These are phyloP conservation scores for Planococcus citri DNA, from an alignment of 1,140 invertebrate genomes.

Conservation along the genomic window DNA sequence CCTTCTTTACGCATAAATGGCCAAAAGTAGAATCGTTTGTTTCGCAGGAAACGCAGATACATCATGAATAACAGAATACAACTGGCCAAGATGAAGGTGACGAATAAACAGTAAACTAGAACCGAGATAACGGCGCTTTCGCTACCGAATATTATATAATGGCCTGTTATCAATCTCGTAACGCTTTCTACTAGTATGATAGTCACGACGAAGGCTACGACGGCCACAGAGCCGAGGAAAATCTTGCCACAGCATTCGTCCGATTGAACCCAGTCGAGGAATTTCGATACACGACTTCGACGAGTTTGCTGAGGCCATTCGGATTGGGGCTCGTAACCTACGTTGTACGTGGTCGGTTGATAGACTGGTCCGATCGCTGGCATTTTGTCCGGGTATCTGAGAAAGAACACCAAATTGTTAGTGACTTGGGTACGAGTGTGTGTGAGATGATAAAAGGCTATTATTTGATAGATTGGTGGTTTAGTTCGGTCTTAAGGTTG, in stretches of 20 bases:
- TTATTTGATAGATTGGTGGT: too few relatives aligned
- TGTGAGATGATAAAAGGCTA: too few relatives aligned
- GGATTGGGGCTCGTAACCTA: constrained; percentile 23
- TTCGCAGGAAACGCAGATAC: background rate
- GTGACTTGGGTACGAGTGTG: too few relatives aligned
- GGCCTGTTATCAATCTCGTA: background rate
- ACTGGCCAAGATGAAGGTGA: background rate
- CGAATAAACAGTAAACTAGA: background rate
- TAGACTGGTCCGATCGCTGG: constrained; percentile 23
- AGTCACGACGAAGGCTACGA: constrained; percentile 11
- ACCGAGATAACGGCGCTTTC: constrained; percentile 4
- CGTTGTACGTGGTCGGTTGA: constrained; percentile 23
- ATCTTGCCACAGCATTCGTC: constrained; percentile 9
- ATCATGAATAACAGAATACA: background rate
- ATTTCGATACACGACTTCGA: background rate
- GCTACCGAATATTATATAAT: constrained; percentile 15
- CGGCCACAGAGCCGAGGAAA: constrained; percentile 20
- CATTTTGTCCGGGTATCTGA: constrained; percentile 13
- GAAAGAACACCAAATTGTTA: background rate
- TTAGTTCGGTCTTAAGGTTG: too few relatives aligned
- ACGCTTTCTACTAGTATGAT: constrained; percentile 16
- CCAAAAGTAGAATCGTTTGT: constrained; percentile 10
- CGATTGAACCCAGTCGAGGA: background rate
- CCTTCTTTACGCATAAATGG: constrained; percentile 21
- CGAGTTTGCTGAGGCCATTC: constrained; percentile 23